These are phyloP conservation scores for Cryptotermes secundus DNA, from an alignment of 1,140 invertebrate species.

Conservation along the genomic window DNA sequence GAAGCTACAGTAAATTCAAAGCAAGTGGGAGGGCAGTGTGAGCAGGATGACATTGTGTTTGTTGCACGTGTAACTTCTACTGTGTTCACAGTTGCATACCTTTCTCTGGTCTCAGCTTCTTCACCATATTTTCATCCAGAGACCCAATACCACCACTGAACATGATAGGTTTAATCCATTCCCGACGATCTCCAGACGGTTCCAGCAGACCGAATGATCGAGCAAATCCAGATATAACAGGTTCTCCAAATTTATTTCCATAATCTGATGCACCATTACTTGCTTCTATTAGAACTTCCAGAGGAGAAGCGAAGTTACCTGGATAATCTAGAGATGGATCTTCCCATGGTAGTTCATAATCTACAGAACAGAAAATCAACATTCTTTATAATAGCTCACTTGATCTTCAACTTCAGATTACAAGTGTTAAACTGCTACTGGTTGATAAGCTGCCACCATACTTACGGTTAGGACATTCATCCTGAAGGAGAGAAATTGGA, in stretches of 20 bases:
- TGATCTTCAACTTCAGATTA: too few species aligned
- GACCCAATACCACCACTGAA: slow-evolving; percentile 94
- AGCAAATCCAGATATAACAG: slow-evolving; percentile 87
- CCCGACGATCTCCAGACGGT: slow-evolving; percentile 67
- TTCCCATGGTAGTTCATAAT: slow-evolving; percentile 89
- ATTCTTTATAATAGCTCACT: too few species aligned
- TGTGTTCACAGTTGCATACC: slow-evolving; percentile 49
- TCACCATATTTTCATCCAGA: slow-evolving; percentile 76
- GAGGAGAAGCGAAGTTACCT: slow-evolving; percentile 83
- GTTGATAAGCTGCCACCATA: too few species aligned
- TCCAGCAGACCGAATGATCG: slow-evolving; percentile 84
- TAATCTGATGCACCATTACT: slow-evolving; percentile 98
- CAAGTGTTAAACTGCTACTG: too few species aligned
- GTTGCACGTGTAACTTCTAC: too few species aligned
- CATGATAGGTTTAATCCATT: slow-evolving; percentile 99
- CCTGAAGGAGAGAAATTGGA: too few species aligned
- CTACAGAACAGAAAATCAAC: slow-evolving; percentile 43
- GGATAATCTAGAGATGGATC: slow-evolving; percentile 74
- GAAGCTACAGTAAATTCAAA: too few species aligned
- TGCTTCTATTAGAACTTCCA: slow-evolving; percentile 89
- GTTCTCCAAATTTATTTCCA: slow-evolving; percentile 99
- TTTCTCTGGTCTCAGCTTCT: slow-evolving; percentile 69
- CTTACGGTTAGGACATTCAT: too few species aligned
- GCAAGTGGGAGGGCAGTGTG: too few species aligned
- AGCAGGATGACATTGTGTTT: too few species aligned